Conservation (phyloP, 2,797 vertebrate species). For the Perdix hodgsoniae region DNA sequence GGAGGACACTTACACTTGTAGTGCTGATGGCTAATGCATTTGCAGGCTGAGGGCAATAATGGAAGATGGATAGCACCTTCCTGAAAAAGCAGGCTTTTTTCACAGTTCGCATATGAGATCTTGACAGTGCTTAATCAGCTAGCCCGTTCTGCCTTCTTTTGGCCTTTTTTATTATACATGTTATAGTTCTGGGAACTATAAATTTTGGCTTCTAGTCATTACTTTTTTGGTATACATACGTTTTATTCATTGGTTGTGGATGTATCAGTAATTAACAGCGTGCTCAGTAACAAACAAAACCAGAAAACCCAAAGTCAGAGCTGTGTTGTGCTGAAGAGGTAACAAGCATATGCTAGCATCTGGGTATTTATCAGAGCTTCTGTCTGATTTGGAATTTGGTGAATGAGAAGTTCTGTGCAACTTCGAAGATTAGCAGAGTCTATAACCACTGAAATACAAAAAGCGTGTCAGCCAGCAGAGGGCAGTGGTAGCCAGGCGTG, state of each 20-base stretch:
- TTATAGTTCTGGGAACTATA: background rate
- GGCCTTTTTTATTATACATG: background rate
- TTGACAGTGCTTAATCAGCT: background rate
- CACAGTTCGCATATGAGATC: fast-evolving
- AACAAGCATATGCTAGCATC: background rate
- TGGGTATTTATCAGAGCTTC: background rate
- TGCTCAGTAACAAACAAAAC: background rate
- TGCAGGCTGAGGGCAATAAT: background rate
- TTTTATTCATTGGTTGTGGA: background rate
- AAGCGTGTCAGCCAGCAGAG: background rate
- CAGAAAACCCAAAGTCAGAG: background rate
- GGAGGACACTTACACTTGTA: fast-evolving
- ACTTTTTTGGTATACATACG: background rate
- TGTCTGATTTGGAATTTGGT: fast-evolving
- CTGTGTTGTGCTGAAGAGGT: background rate
- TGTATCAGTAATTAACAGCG: background rate
- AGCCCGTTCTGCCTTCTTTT: background rate
- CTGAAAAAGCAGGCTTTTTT: background rate
- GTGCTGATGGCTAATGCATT: too few relatives aligned
- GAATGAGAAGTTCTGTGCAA: fast-evolving
- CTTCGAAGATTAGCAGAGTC: fast-evolving
- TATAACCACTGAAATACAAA: background rate
- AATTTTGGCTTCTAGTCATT: background rate
- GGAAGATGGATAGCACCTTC: background rate
- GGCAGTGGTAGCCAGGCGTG: background rate